These are phyloP conservation scores for Ellobius talpinus DNA, from an alignment of 2,113 vertebrate species.

Conservation along the genomic window DNA sequence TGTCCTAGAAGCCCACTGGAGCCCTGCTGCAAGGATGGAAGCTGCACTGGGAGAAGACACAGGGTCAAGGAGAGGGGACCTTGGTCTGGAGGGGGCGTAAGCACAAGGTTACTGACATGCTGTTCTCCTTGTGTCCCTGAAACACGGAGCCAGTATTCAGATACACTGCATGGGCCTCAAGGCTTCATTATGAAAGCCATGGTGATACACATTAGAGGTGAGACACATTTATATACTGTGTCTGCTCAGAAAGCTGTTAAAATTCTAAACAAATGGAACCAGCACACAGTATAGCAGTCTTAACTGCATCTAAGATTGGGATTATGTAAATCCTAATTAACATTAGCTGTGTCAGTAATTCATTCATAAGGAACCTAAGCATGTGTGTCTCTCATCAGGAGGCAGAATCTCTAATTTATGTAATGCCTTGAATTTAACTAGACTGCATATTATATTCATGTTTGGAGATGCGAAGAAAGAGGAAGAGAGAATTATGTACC, in stretches of 20 bases:
- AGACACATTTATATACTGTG: neutral
- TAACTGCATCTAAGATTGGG: slow-evolving; percentile 10
- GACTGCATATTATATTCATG: neutral
- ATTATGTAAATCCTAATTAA: slow-evolving; percentile 51
- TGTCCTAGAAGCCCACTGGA: neutral
- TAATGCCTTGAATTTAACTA: slow-evolving; percentile 35
- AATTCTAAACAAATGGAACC: neutral
- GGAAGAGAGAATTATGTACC: neutral
- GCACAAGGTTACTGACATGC: neutral
- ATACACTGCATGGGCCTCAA: neutral
- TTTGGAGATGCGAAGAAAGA: neutral
- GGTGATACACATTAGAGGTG: neutral
- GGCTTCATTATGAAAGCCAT: neutral
- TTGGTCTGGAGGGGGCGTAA: neutral
- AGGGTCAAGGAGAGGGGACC: neutral
- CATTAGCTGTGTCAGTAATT: slow-evolving; percentile 34
- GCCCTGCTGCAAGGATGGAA: neutral
- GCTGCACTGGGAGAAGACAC: neutral
- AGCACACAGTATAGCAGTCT: neutral
- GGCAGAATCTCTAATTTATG: neutral
- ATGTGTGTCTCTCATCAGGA: slow-evolving; percentile 17
- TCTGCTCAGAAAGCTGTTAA: slow-evolving; percentile 30
- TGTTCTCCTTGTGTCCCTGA: neutral
- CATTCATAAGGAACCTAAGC: neutral
- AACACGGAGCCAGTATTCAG: neutral